Percentiles rank a stretch among this genome's conserved stretches.
Evolutionary conservation across 2,797 vertebrate species (phyloP).

Genomic region (Muscicapa striata): DNA sequence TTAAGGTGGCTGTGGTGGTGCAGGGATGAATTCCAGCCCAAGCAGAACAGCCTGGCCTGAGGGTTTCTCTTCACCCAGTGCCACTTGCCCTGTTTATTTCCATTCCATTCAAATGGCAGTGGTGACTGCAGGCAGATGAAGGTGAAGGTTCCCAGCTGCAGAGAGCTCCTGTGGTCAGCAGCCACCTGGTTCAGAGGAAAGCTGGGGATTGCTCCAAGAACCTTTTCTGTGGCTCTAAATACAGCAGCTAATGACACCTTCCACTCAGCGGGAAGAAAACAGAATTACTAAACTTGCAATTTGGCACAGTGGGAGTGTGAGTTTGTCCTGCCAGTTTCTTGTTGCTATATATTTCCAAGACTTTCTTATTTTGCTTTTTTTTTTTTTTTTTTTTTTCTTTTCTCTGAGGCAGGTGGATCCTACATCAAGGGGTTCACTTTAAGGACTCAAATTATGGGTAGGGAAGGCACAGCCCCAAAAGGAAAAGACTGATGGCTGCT

Average conservation of each 20-base stretch:
- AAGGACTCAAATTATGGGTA: not conserved
- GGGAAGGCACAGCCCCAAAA: not conserved
- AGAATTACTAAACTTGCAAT: conserved; percentile 68
- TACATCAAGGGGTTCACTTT: conserved; percentile 21
- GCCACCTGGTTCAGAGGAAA: conserved; percentile 36
- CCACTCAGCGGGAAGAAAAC: conserved; percentile 60
- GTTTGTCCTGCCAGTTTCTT: conserved; percentile 66
- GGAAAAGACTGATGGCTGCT: not conserved
- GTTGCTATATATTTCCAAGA: conserved; percentile 61
- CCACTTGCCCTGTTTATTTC: not conserved
- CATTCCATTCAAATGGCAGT: not conserved
- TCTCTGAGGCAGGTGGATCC: conserved; percentile 28
- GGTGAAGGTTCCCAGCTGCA: conserved; percentile 61
- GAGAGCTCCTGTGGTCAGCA: conserved; percentile 29
- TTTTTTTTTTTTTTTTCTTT: not conserved
- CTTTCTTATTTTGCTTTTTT: too few relatives aligned
- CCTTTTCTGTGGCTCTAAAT: conserved; percentile 65
- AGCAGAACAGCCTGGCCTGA: not conserved
- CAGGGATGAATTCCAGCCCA: not conserved
- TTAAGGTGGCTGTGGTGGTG: not conserved
- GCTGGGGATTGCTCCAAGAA: conserved; percentile 62
- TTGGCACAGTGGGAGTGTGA: conserved; percentile 64
- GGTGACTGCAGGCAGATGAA: conserved; percentile 14
- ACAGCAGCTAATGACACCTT: conserved; percentile 67
- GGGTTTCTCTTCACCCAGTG: not conserved